Conservation (phyloP, 1,140 invertebrate species). For the Calliopsis andreniformis region DNA sequence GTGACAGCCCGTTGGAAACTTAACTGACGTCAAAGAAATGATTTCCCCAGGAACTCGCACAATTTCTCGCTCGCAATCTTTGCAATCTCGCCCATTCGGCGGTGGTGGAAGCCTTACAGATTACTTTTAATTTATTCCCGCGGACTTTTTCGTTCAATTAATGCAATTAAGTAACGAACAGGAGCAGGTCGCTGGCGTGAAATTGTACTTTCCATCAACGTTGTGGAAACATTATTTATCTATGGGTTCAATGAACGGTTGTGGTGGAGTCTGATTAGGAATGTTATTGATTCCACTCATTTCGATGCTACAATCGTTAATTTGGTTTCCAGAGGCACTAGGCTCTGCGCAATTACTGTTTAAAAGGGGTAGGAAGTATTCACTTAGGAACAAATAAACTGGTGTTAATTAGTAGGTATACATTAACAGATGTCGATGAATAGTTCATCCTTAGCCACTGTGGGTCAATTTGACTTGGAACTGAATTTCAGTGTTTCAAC, state of each 20-base stretch:
- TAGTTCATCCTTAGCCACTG: too few species aligned
- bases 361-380: too few species aligned
- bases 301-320: too few species aligned
- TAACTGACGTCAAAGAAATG: slow-evolving; percentile 54
- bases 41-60: slow-evolving; percentile 38
- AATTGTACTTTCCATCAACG: slow-evolving; percentile 34
- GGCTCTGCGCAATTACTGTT: too few species aligned
- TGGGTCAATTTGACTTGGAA: too few species aligned
- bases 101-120: background rate
- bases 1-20: slow-evolving; percentile 45
- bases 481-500: too few species aligned
- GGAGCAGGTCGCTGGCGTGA: background rate
- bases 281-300: background rate
- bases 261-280: background rate
- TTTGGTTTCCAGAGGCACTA: too few species aligned
- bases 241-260: background rate
- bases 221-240: slow-evolving; percentile 30
- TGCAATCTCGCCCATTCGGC: slow-evolving; percentile 13
- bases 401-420: too few species aligned
- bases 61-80: slow-evolving; percentile 45
- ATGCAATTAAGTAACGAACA: slow-evolving; percentile 18
- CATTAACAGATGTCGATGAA: too few species aligned
- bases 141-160: slow-evolving; percentile 30
- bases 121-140: slow-evolving; percentile 54
- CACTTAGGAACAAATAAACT: too few species aligned